These are phyloP conservation scores for Pogoniulus pusillus DNA, from an alignment of 2,797 vertebrate genomes.

Conservation along the genomic window DNA sequence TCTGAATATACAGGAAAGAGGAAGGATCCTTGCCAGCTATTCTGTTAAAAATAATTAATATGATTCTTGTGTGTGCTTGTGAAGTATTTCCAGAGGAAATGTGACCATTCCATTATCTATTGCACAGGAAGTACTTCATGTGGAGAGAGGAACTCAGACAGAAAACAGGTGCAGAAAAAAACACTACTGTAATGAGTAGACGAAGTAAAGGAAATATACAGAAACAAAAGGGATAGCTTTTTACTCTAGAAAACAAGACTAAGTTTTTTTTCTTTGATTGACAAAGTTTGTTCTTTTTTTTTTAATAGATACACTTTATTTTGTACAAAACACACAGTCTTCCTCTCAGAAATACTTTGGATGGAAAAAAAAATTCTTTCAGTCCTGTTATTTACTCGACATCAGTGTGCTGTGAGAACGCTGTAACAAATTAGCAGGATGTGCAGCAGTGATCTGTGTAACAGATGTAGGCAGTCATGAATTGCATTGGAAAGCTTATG, in stretches of 20 bases:
- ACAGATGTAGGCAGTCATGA: background rate
- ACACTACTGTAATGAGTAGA: background rate
- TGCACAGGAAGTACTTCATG: background rate
- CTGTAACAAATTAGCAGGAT: background rate
- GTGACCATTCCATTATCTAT: background rate
- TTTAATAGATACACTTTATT: background rate
- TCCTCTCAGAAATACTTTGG: background rate
- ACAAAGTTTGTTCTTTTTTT: background rate
- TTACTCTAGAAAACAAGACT: background rate
- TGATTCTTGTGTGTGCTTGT: background rate
- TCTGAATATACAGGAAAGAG: background rate
- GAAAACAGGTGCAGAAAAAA: background rate
- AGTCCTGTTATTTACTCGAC: background rate
- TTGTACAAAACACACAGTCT: background rate
- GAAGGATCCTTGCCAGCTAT: background rate
- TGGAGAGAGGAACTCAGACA: background rate
- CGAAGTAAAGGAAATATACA: background rate
- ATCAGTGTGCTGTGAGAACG: background rate
- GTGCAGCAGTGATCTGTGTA: background rate
- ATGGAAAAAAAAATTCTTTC: background rate
- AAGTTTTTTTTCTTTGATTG: background rate
- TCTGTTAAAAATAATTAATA: background rate
- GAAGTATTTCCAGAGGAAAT: background rate
- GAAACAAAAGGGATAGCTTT: background rate
- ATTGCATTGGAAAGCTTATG: background rate